Conservation (phyloP, 2,113 vertebrate species). For the Misgurnus anguillicaudatus region DNA sequence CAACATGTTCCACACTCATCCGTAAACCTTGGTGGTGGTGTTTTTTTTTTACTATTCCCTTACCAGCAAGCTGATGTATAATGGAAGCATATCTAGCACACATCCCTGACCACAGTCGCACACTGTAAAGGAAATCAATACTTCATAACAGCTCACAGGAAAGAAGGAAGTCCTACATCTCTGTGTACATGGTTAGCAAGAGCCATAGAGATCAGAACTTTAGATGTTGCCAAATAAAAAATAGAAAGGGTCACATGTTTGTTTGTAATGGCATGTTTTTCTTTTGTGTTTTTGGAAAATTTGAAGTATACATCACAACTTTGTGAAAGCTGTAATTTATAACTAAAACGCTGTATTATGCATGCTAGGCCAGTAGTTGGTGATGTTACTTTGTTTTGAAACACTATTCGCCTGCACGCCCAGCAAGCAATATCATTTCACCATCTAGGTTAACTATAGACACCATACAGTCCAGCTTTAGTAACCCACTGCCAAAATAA, state of each 20-base stretch:
- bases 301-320: too few species aligned
- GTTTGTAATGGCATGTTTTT: too few species aligned
- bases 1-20: constrained; percentile 22
- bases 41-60: not conserved
- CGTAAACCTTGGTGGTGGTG: constrained; percentile 2
- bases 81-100: constrained; percentile 27
- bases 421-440: too few species aligned
- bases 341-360: too few species aligned
- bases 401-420: too few species aligned
- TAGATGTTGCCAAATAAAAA: not conserved
- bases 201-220: constrained; percentile 5
- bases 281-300: too few species aligned
- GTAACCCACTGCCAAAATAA: too few species aligned
- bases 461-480: too few species aligned
- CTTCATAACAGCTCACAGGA: constrained; percentile 38
- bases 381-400: too few species aligned
- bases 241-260: not conserved
- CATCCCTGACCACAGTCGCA: constrained; percentile 33
- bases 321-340: too few species aligned
- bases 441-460: too few species aligned
- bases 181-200: constrained; percentile 17
- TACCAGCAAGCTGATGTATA: constrained; percentile 32
- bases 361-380: too few species aligned
- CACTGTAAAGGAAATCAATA: constrained; percentile 41
- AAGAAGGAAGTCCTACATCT: constrained; percentile 22